Evolutionary conservation across 2,797 vertebrate genomes (phyloP).

Genomic region (Furcifer pardalis): DNA sequence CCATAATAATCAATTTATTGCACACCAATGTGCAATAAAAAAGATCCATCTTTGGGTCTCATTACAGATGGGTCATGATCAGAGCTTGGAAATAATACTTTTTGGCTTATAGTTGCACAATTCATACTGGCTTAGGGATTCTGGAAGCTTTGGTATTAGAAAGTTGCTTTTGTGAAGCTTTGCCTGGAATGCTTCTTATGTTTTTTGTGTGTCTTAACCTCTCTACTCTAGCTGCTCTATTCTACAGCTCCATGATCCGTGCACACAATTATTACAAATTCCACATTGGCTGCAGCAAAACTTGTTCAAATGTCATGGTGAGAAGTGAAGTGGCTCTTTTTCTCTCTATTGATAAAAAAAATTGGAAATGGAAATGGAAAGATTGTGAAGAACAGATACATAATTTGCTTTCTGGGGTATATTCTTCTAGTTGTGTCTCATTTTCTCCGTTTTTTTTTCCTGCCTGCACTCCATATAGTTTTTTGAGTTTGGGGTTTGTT

Average conservation of each 20-base stretch:
- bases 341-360: background rate
- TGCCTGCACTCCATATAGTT: background rate
- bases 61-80: background rate
- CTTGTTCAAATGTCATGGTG: background rate
- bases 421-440: background rate
- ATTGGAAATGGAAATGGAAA: background rate
- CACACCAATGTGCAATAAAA: conserved; percentile 20
- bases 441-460: too few species aligned
- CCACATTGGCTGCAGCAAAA: background rate
- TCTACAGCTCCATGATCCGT: background rate
- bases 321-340: background rate
- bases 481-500: background rate
- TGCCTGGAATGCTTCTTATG: too few species aligned
- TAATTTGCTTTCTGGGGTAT: background rate
- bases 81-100: too few species aligned
- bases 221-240: background rate
- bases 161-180: too few species aligned
- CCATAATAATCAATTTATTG: conserved; percentile 63
- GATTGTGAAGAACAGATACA: background rate
- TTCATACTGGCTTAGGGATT: too few species aligned
- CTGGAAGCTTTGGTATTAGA: too few species aligned
- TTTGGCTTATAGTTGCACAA: too few species aligned
- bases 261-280: background rate
- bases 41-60: conserved; percentile 32
- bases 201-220: background rate